phyloP scores from a whole-genome alignment of 2,113 vertebrate species.

The Pholis gunnellus region DNA sequence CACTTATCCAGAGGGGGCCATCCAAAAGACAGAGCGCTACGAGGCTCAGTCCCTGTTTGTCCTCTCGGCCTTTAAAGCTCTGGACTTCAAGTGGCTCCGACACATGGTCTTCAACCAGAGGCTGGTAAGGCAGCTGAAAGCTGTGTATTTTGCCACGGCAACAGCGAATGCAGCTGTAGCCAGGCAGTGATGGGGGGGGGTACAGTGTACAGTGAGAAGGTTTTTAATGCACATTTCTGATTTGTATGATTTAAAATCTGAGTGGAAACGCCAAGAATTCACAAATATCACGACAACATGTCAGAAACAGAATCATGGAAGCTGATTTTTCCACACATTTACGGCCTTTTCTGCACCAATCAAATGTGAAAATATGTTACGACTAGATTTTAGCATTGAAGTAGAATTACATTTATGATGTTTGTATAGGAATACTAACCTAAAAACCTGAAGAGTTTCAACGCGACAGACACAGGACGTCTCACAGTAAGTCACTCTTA shows the following conservation, averaged over 20 bases:
- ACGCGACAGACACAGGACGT: too few relatives aligned
- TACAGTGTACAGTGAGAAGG: background rate
- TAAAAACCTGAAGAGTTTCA: too few relatives aligned
- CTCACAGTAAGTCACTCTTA: too few relatives aligned
- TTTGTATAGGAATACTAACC: too few relatives aligned
- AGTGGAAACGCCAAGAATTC: background rate
- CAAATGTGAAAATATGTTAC: too few relatives aligned
- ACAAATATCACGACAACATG: background rate
- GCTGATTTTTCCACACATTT: background rate
- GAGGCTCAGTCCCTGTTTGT: slow-evolving; percentile 93
- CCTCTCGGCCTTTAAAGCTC: slow-evolving; percentile 93
- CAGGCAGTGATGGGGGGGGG: background rate
- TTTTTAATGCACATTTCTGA: background rate
- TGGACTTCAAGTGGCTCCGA: slow-evolving; percentile 93
- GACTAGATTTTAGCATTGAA: too few relatives aligned
- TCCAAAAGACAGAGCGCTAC: slow-evolving; percentile 90
- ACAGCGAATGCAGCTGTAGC: background rate
- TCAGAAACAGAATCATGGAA: background rate
- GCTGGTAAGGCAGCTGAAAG: slow-evolving; percentile 85
- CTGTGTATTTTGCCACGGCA: background rate
- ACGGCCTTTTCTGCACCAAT: too few relatives aligned
- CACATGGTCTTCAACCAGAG: slow-evolving; percentile 93
- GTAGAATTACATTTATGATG: too few relatives aligned
- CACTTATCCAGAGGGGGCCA: slow-evolving; percentile 94
- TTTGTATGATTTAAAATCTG: background rate